A percentile compares a stretch with the other conserved stretches of the same genome.
Conservation (phyloP, 2,888 invertebrate genomes). For the Andricus quercusramuli region DNA sequence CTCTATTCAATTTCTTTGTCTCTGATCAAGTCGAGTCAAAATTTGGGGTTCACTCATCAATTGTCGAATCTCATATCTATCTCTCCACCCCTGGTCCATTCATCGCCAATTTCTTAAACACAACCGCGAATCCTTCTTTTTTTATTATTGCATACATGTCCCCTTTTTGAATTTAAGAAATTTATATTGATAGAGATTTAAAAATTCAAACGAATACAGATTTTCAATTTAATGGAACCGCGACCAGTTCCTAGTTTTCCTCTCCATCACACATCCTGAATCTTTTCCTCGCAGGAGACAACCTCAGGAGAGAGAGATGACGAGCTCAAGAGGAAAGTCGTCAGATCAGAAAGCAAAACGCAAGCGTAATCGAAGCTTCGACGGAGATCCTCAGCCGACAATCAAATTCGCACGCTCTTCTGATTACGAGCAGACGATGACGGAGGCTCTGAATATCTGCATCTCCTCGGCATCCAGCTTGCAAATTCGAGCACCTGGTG, state of each 20-base stretch:
- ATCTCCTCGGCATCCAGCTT: slow-evolving; percentile 34
- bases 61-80: neutral
- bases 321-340: slow-evolving; percentile 26
- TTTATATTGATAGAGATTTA: neutral
- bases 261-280: slow-evolving; percentile 27
- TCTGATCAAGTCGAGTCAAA: neutral
- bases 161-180: neutral
- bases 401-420: slow-evolving; percentile 24
- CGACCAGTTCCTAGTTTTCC: slow-evolving; percentile 19
- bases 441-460: slow-evolving; percentile 29
- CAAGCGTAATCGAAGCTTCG: slow-evolving; percentile 22
- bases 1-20: slow-evolving; percentile 13
- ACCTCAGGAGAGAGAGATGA: slow-evolving; percentile 25
- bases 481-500: slow-evolving; percentile 41
- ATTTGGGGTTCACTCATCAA: neutral
- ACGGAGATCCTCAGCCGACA: slow-evolving; percentile 31
- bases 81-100: neutral
- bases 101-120: neutral
- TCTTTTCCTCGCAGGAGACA: slow-evolving; percentile 35
- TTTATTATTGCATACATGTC: neutral
- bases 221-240: slow-evolving; percentile 19
- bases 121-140: neutral
- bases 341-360: slow-evolving; percentile 23
- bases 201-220: neutral
- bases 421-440: slow-evolving; percentile 13